Percentiles rank a stretch among this genome's conserved stretches.
Evolutionary conservation across 1,140 invertebrate species (phyloP).

Genomic region (Antheraea pernyi): DNA sequence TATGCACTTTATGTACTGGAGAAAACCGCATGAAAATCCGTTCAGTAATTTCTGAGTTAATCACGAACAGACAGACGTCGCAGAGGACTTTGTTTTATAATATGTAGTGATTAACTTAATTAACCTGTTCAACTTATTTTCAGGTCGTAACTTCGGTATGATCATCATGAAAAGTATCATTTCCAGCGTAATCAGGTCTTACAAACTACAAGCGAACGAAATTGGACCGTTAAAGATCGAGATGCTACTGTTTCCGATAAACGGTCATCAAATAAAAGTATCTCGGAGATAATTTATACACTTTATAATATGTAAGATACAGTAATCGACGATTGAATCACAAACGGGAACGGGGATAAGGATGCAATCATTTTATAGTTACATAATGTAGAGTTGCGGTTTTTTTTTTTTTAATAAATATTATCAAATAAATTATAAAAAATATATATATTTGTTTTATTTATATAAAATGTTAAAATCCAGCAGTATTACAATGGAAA

Average conservation of each 20-base stretch:
- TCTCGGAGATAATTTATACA: constrained; percentile 29
- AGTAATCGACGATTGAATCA: not conserved
- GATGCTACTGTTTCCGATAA: constrained; percentile 55
- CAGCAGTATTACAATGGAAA: too few relatives aligned
- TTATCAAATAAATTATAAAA: too few relatives aligned
- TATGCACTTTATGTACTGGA: too few relatives aligned
- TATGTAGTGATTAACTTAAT: too few relatives aligned
- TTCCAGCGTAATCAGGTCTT: constrained; percentile 51
- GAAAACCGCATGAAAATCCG: too few relatives aligned
- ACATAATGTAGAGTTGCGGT: not conserved
- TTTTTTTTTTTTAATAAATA: not conserved
- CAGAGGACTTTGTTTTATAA: too few relatives aligned
- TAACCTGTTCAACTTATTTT: too few relatives aligned
- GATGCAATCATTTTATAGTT: not conserved
- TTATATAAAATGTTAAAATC: too few relatives aligned
- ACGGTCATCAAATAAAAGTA: constrained; percentile 53
- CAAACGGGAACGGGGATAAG: not conserved
- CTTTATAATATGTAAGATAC: too few relatives aligned
- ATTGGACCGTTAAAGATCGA: constrained; percentile 57
- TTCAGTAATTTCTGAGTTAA: too few relatives aligned
- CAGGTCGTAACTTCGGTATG: constrained; percentile 64
- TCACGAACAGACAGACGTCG: too few relatives aligned
- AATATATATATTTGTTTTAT: too few relatives aligned
- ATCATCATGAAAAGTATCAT: constrained; percentile 59
- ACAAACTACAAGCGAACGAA: constrained; percentile 47